phyloP scores from a whole-genome alignment of 2,888 invertebrate species.

The Hirtodrosophila alboralis region DNA sequence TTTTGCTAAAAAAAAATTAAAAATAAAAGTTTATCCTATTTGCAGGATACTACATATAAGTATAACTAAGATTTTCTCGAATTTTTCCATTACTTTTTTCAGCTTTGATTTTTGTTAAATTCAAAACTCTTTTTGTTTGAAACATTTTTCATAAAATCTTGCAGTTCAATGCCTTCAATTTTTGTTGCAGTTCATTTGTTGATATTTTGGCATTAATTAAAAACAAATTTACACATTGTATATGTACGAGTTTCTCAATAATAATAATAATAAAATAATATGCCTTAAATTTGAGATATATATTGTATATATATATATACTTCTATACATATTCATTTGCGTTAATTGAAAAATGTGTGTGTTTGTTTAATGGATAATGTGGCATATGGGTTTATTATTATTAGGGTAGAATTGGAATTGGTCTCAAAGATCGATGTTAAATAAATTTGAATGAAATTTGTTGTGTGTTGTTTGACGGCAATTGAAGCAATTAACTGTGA shows the following conservation, averaged over 20 bases:
- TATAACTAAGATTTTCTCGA: not conserved
- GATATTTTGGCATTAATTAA: too few relatives aligned
- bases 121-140: slow-evolving; percentile 32
- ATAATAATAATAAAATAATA: too few relatives aligned
- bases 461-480: slow-evolving; percentile 45
- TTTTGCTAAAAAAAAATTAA: too few relatives aligned
- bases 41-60: too few relatives aligned
- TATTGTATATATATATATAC: not conserved
- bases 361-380: slow-evolving; percentile 32
- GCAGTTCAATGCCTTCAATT: too few relatives aligned
- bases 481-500: slow-evolving; percentile 74
- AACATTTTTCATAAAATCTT: too few relatives aligned
- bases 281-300: slow-evolving; percentile 20
- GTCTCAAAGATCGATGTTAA: slow-evolving; percentile 45
- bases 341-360: slow-evolving; percentile 57
- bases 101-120: slow-evolving; percentile 1
- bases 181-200: too few relatives aligned
- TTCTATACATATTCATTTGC: slow-evolving; percentile 32
- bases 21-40: too few relatives aligned
- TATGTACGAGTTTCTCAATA: slow-evolving; percentile 35
- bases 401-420: not conserved
- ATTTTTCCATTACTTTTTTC: not conserved
- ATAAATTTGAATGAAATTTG: slow-evolving; percentile 59
- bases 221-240: slow-evolving; percentile 51
- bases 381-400: too few relatives aligned